Percentiles rank a stretch among this genome's conserved stretches.
Evolutionary conservation across 1,140 invertebrate genomes (phyloP).

Genomic region (Gyrodactylus bullatarudis): DNA sequence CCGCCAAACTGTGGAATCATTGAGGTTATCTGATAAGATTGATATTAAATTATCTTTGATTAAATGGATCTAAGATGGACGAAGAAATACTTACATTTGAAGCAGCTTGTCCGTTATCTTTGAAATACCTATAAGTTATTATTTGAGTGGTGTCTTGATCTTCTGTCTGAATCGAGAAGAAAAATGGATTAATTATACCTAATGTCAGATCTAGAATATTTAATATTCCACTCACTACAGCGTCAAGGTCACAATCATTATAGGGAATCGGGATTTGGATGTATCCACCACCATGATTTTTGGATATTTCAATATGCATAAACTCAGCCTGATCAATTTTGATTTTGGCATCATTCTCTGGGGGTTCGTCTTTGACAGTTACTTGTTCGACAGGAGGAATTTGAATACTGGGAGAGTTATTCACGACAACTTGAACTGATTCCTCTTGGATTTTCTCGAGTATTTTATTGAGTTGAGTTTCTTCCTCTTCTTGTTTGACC

Average conservation of each 20-base stretch:
- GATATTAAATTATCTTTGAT: neutral
- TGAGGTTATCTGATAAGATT: neutral
- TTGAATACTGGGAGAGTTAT: too few species aligned
- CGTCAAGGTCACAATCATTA: neutral
- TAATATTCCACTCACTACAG: neutral
- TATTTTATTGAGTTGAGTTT: too few species aligned
- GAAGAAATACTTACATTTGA: neutral
- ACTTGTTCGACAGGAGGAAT: too few species aligned
- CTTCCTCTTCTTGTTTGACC: too few species aligned
- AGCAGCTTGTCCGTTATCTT: neutral
- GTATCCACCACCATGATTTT: neutral
- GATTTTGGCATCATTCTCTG: neutral
- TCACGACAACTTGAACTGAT: too few species aligned
- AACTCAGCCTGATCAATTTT: neutral
- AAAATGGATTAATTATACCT: neutral
- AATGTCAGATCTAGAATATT: too few species aligned
- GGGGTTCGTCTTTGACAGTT: neutral
- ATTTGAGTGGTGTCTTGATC: neutral
- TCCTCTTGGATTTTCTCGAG: too few species aligned
- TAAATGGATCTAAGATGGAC: neutral
- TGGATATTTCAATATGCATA: neutral
- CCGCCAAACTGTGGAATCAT: neutral
- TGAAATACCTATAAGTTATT: neutral
- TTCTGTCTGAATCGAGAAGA: neutral
- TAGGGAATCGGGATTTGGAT: neutral